Evolutionary conservation across 2,113 vertebrate genomes (phyloP).

Genomic region (Cyphotilapia sp.): DNA sequence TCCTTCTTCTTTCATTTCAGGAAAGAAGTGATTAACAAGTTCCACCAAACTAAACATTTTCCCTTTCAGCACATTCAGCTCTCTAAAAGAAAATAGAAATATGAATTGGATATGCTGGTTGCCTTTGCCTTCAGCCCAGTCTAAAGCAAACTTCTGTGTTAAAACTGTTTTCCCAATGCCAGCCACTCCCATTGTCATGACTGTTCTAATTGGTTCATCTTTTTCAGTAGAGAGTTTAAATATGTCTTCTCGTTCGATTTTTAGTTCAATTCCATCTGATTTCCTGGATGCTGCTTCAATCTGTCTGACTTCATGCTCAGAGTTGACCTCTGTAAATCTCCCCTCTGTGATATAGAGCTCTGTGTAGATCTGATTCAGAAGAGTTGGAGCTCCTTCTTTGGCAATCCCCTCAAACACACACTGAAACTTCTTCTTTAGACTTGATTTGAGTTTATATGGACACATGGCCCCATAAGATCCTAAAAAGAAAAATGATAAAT

Average conservation of each 20-base stretch:
- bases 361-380: slow-evolving; percentile 36
- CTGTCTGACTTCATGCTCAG: slow-evolving; percentile 33
- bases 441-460: background rate
- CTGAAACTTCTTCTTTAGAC: background rate
- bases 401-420: slow-evolving; percentile 2
- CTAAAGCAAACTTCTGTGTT: background rate
- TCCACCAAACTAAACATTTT: background rate
- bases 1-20: background rate
- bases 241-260: background rate
- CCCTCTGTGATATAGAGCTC: slow-evolving; percentile 53
- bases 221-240: background rate
- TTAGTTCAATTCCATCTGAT: background rate
- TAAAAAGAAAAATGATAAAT: background rate
- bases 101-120: slow-evolving; percentile 8
- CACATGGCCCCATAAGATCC: background rate
- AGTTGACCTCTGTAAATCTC: background rate
- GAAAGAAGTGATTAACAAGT: slow-evolving; percentile 8
- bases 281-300: slow-evolving; percentile 4
- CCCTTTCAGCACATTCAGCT: background rate
- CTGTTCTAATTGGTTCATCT: background rate
- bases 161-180: slow-evolving; percentile 21
- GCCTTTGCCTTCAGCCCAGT: background rate
- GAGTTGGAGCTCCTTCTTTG: background rate
- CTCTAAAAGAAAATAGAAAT: background rate
- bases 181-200: background rate